Evolutionary conservation across 2,888 invertebrate species (phyloP).

Genomic region (Augiades crinisus): DNA sequence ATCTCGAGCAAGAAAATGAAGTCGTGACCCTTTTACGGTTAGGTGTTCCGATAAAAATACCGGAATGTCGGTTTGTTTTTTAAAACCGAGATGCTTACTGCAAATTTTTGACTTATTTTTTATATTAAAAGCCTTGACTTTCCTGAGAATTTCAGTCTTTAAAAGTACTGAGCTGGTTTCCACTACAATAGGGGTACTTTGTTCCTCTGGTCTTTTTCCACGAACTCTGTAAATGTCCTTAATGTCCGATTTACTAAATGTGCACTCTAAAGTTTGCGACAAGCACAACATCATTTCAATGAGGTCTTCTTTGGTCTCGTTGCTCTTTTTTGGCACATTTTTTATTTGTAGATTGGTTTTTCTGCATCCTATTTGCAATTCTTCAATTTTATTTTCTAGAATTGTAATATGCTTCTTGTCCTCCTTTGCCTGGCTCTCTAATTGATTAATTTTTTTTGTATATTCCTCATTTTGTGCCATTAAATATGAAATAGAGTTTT

Average conservation of each 20-base stretch:
- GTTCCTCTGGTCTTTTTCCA: neutral
- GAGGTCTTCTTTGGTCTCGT: conserved; percentile 29
- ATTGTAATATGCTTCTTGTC: conserved; percentile 26
- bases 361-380: conserved; percentile 21
- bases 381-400: conserved; percentile 29
- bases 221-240: conserved; percentile 31
- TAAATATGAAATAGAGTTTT: conserved; percentile 11
- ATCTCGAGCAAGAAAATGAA: conserved; percentile 5
- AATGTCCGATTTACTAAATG: conserved; percentile 21
- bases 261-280: conserved; percentile 20
- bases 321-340: conserved; percentile 27
- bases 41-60: conserved; percentile 10
- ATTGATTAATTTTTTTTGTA: conserved; percentile 1
- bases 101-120: conserved; percentile 23
- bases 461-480: conserved; percentile 19
- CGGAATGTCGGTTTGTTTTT: conserved; percentile 19
- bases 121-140: conserved; percentile 18
- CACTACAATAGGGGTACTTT: conserved; percentile 16
- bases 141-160: conserved; percentile 21
- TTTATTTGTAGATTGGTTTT: conserved; percentile 31
- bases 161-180: conserved; percentile 20
- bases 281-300: conserved; percentile 24
- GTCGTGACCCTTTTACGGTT: neutral
- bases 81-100: conserved; percentile 24
- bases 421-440: neutral